Evolutionary conservation across 30 jellyfish, hydroid and myxozoan species (phyloP).

Genomic region (Hydra vulgaris): DNA sequence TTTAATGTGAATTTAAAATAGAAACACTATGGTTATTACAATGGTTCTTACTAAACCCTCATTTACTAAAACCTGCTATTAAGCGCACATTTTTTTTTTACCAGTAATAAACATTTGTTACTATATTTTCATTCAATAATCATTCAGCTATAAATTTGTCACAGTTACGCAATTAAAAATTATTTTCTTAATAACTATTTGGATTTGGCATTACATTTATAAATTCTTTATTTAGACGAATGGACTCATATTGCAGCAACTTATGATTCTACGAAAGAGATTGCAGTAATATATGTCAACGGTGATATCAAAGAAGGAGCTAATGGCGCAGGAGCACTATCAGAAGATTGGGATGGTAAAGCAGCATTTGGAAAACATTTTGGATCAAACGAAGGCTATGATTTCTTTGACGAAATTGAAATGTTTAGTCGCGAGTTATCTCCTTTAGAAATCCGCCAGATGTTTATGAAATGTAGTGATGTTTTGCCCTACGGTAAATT

Average conservation of each 20-base stretch:
- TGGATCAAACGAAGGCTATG: constrained; percentile 50
- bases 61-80: too few relatives aligned
- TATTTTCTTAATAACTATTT: too few relatives aligned
- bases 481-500: constrained; percentile 49
- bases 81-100: too few relatives aligned
- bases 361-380: constrained; percentile 80
- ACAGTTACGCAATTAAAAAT: too few relatives aligned
- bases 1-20: too few relatives aligned
- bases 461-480: constrained; percentile 78
- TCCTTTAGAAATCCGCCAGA: constrained; percentile 54
- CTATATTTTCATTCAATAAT: too few relatives aligned
- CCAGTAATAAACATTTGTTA: too few relatives aligned
- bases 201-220: too few relatives aligned
- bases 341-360: constrained; percentile 92
- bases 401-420: constrained; percentile 68
- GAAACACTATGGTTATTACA: too few relatives aligned
- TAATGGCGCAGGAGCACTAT: constrained; percentile 77
- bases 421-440: constrained; percentile 68
- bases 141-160: too few relatives aligned
- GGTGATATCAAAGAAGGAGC: constrained; percentile 86
- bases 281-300: constrained; percentile 66
- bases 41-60: too few relatives aligned
- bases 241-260: constrained; percentile 83
- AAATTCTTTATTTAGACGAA: too few relatives aligned
- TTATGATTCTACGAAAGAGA: constrained; percentile 70